Base-by-base conservation (phyloP, 2,797 vertebrate species). In the Triplophysa bombifrons region DNA sequence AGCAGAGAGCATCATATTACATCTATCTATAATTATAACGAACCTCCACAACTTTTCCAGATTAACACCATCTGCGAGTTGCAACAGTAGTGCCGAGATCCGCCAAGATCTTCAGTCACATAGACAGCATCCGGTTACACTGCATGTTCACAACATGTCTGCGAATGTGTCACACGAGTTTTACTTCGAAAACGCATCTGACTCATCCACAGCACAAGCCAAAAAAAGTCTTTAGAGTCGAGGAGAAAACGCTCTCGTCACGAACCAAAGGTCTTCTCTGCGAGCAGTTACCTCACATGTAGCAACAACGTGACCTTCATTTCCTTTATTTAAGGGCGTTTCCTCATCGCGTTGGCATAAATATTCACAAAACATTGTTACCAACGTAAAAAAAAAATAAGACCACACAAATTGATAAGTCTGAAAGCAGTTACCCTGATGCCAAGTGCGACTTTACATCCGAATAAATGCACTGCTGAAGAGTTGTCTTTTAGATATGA, bases 51-150 rank as follows among this genome's bases (percentile, higher is more conserved):
- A 53, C 9, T 25, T 14, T 25, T 34, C 68, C 38, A 78, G 72
- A 61, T 75, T 44, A 65, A 63, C 56, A 73, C 58, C 69, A 77
- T 66, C 27, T 80, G 63, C 64, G 20, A 38, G 14, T 69, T 61
- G 25, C 25, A 9, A 61, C 60, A 61, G 60, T 61, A 61, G 60
- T 34, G 27, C 27, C 17, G 27, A 30, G 27, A 14, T 61, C 56
- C 56, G 13, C 22, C 22, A 25, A 25, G 56, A 27, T 60, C 56
- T 60, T 25, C 20, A 25, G 22, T 60, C 22, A 25, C 56, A 60
- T 12, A 27, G 14, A 60, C 13, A 60, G 56, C 60, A 61, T 61
- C 60, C 60, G 34, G 50, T 76, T 76, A 16, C 64, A 66, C 53
- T 11, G 14, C 38, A 41, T 73, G 38, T 73, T 73, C 22, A 41